Evolutionary conservation across 2,113 vertebrate species (phyloP).

Genomic region (Lepus timidus): DNA sequence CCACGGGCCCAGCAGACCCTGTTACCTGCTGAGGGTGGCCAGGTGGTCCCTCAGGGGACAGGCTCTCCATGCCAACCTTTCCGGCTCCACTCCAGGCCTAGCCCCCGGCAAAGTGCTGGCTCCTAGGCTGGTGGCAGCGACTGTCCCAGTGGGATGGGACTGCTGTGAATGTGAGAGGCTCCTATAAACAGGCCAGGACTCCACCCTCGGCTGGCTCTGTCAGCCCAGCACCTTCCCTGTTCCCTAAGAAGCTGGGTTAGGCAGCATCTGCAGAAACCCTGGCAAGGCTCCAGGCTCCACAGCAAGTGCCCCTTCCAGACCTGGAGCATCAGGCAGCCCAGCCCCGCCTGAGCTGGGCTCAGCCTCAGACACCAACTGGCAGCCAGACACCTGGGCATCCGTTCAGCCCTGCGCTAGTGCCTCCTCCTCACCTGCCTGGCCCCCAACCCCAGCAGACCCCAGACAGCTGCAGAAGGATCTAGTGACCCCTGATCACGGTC

Average conservation of each 20-base stretch:
- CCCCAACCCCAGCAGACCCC: neutral
- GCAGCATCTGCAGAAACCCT: constrained; percentile 69
- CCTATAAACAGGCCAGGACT: constrained; percentile 70
- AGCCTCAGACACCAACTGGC: neutral
- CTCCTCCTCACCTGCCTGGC: neutral
- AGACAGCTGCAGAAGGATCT: neutral
- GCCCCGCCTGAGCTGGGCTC: neutral
- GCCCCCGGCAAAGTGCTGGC: neutral
- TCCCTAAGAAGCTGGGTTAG: constrained; percentile 38
- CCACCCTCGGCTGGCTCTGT: constrained; percentile 67
- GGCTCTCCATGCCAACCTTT: constrained; percentile 51
- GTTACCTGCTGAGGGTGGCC: constrained; percentile 75
- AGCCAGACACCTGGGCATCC: neutral
- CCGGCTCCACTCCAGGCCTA: neutral
- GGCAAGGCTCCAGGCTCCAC: neutral
- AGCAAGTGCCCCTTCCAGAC: constrained; percentile 6
- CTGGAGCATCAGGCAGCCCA: neutral
- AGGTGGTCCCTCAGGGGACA: constrained; percentile 16
- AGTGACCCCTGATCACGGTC: neutral
- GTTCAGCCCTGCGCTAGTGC: fast-evolving
- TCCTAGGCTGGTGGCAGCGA: neutral
- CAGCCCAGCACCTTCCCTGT: neutral
- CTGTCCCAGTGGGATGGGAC: neutral
- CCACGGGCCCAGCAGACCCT: neutral
- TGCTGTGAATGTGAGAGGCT: neutral